Conservation (phyloP, 92 coral and sea anemone genomes). For the Porites evermanni region DNA sequence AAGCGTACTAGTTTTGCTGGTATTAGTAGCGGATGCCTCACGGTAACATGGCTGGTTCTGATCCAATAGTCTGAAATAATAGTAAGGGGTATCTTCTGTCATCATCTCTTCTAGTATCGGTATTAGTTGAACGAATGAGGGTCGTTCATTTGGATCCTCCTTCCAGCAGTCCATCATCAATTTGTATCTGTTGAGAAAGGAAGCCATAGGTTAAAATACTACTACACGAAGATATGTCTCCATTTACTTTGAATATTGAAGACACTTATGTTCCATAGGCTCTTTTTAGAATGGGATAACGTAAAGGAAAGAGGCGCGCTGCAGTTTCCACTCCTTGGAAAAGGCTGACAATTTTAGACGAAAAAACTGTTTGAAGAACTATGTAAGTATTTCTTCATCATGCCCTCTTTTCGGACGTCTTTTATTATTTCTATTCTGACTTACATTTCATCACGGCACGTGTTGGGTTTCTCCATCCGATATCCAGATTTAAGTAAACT, state of each 20-base stretch:
- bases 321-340: too few species aligned
- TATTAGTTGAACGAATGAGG: slow-evolving; percentile 11
- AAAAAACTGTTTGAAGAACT: too few species aligned
- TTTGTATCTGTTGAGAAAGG: slow-evolving; percentile 2
- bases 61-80: slow-evolving; percentile 8
- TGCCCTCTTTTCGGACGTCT: too few species aligned
- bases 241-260: too few species aligned
- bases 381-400: too few species aligned
- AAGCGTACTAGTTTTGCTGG: not conserved
- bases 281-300: too few species aligned
- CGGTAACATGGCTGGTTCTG: slow-evolving; percentile 10
- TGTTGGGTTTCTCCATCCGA: slow-evolving; percentile 33
- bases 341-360: too few species aligned
- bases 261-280: too few species aligned
- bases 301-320: too few species aligned
- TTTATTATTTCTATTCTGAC: not conserved
- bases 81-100: slow-evolving; percentile 24
- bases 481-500: slow-evolving; percentile 20
- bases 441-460: slow-evolving; percentile 23
- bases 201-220: not conserved
- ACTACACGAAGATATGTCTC: too few species aligned
- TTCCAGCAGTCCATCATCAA: slow-evolving; percentile 36
- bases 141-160: slow-evolving; percentile 31
- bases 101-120: slow-evolving; percentile 14
- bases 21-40: not conserved